Percentiles rank a stretch among this genome's conserved stretches.
Conservation (phyloP, 2,113 vertebrate species). For the Chlamydotis undulata region DNA sequence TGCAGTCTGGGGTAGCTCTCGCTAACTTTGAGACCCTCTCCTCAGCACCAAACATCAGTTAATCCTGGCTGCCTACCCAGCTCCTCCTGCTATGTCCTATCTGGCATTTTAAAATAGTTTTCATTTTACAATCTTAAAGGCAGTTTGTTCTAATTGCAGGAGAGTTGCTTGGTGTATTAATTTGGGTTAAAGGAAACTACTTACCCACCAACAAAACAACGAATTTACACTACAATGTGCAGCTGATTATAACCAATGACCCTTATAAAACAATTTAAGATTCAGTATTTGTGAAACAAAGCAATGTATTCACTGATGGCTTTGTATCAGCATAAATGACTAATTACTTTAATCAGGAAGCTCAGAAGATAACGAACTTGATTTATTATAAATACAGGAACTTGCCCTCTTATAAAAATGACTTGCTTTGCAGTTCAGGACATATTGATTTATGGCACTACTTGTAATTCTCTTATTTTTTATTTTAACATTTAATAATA, state of each 20-base stretch:
- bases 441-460: slow-evolving; percentile 26
- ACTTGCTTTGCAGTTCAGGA: background rate
- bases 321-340: slow-evolving; percentile 54
- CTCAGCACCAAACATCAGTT: background rate
- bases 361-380: slow-evolving; percentile 46
- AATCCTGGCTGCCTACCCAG: background rate
- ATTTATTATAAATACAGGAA: slow-evolving; percentile 18
- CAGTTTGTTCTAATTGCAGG: background rate
- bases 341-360: slow-evolving; percentile 46
- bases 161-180: background rate
- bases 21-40: background rate
- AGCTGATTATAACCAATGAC: background rate
- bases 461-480: background rate
- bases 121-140: background rate
- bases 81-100: background rate
- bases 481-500: slow-evolving; percentile 18
- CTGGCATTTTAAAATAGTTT: background rate
- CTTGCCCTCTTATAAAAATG: background rate
- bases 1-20: background rate
- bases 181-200: background rate
- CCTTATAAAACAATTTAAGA: background rate
- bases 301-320: background rate
- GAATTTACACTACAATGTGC: background rate
- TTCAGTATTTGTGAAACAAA: background rate
- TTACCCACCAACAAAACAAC: background rate